Percentiles rank a stretch among this genome's conserved stretches.
Conservation (phyloP, 2,113 vertebrate species). For the Microcebus tavaratra region DNA sequence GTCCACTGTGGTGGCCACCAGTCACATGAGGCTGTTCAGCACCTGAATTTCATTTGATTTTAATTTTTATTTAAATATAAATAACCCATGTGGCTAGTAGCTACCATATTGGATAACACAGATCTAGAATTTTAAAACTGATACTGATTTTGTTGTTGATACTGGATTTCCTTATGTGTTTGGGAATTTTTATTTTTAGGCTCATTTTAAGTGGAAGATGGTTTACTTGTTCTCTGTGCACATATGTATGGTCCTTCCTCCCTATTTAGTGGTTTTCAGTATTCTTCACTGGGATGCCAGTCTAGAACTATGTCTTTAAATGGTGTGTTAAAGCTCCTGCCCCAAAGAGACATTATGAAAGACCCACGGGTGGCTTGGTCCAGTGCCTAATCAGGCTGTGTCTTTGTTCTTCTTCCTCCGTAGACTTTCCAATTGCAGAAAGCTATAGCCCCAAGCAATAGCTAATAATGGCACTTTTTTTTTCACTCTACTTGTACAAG, state of each 20-base stretch:
- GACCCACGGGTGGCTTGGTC: background rate
- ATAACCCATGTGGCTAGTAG: background rate
- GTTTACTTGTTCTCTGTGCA: background rate
- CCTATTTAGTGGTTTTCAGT: background rate
- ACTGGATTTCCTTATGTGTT: background rate
- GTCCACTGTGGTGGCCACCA: background rate
- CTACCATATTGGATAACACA: background rate
- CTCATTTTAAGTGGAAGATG: background rate
- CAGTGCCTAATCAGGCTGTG: background rate
- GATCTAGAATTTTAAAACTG: background rate
- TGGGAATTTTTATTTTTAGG: background rate
- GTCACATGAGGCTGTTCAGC: background rate
- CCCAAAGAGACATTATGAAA: background rate
- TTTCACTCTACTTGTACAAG: background rate
- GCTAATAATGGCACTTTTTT: background rate
- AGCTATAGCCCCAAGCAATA: background rate
- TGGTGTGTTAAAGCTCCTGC: background rate
- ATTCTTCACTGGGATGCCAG: background rate
- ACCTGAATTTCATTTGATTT: background rate
- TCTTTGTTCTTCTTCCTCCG: background rate
- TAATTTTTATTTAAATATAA: background rate
- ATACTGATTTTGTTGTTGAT: background rate
- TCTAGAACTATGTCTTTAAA: background rate
- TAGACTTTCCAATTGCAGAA: background rate
- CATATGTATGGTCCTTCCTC: background rate